These are phyloP conservation scores for Diplodus sargus DNA, from an alignment of 2,797 vertebrate genomes.

Conservation along the genomic window DNA sequence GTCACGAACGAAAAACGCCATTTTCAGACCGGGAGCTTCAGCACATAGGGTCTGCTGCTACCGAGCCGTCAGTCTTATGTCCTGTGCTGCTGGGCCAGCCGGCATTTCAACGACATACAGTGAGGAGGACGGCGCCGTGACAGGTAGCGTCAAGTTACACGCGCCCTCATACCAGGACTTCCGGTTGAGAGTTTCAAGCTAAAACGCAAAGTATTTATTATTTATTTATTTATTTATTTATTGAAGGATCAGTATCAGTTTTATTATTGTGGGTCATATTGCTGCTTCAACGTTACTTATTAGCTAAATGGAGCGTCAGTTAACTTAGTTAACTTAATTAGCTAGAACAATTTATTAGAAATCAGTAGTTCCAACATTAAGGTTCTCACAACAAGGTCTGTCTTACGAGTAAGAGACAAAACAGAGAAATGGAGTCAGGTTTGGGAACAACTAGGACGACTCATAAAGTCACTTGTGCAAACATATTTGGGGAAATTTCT, in stretches of 20 bases:
- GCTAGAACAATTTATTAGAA: no score
- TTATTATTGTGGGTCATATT: no score
- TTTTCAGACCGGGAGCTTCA: not conserved
- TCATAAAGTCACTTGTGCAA: not conserved
- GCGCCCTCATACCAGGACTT: rapidly evolving
- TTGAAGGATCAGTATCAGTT: no score
- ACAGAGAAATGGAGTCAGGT: not conserved
- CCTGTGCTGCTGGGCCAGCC: conserved; percentile 24
- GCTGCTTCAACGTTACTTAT: no score
- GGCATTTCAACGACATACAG: conserved; percentile 39
- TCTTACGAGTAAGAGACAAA: not conserved
- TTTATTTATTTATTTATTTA: no score
- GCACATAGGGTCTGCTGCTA: no score
- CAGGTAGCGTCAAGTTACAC: conserved; percentile 47
- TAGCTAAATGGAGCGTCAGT: no score
- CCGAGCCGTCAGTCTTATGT: not conserved
- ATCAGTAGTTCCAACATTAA: no score
- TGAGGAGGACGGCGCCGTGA: conserved; percentile 30
- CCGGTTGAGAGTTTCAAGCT: conserved; percentile 50
- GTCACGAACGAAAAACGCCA: conserved; percentile 16
- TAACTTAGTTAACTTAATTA: no score
- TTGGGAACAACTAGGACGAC: no score
- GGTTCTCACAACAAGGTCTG: no score
- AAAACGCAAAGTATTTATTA: conserved; percentile 16
- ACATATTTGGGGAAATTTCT: not conserved